Evolutionary conservation across 2,113 vertebrate species (phyloP).

Genomic region (Chiloscyllium plagiosum): DNA sequence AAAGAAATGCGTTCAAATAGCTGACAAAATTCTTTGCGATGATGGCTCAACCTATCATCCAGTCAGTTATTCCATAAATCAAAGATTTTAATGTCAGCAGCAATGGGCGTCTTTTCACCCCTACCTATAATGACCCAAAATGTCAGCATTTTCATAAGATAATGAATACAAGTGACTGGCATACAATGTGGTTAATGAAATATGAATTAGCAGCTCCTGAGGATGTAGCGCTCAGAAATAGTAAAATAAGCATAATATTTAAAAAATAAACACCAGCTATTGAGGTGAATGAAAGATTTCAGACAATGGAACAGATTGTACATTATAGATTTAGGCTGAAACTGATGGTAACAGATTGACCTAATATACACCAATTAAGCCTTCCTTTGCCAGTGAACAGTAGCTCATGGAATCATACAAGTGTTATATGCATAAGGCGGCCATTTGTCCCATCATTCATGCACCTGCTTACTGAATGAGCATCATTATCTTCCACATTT

Average conservation of each 20-base stretch:
- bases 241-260: neutral
- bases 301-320: neutral
- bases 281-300: neutral
- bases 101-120: neutral
- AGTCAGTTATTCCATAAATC: neutral
- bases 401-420: too few relatives aligned
- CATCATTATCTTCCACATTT: too few relatives aligned
- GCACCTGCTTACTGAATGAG: too few relatives aligned
- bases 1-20: neutral
- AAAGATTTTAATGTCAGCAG: neutral
- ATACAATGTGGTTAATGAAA: neutral
- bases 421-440: too few relatives aligned
- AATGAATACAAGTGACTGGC: neutral
- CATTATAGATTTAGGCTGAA: neutral
- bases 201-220: neutral
- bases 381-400: neutral
- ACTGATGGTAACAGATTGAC: too few relatives aligned
- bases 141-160: neutral
- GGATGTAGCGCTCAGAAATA: neutral
- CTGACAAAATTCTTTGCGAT: neutral
- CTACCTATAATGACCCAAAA: neutral
- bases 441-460: too few relatives aligned
- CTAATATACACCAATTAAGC: too few relatives aligned
- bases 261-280: neutral
- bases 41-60: neutral